Evolutionary conservation across 92 coral and sea anemone species (phyloP).

Genomic region (Zoanthus solanderi): DNA sequence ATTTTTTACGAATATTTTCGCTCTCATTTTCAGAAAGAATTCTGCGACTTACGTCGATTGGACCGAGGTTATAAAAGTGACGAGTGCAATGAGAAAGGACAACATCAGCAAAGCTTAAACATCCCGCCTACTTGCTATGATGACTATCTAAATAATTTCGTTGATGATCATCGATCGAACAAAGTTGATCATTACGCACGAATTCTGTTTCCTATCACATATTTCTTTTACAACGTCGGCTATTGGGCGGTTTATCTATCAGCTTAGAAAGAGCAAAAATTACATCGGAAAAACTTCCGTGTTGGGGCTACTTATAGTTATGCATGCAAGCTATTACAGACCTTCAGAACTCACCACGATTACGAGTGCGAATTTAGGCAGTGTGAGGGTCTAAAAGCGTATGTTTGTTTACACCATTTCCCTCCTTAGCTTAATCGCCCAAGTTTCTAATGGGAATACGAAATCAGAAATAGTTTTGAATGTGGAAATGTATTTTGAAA

Average conservation of each 20-base stretch:
- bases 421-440: too few species aligned
- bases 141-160: slow-evolving; percentile 58
- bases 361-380: too few species aligned
- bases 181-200: slow-evolving; percentile 86
- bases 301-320: too few species aligned
- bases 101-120: slow-evolving; percentile 7
- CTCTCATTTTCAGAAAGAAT: slow-evolving; percentile 30
- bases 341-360: too few species aligned
- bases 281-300: too few species aligned
- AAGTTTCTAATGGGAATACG: too few species aligned
- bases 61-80: slow-evolving; percentile 46
- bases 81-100: background rate
- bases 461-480: too few species aligned
- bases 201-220: slow-evolving; percentile 76
- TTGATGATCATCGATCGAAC: slow-evolving; percentile 74
- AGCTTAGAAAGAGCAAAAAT: background rate
- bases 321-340: too few species aligned
- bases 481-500: too few species aligned
- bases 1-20: too few species aligned
- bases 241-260: slow-evolving; percentile 92
- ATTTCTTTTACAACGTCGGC: slow-evolving; percentile 80
- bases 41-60: slow-evolving; percentile 43
- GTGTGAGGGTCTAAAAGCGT: too few species aligned
- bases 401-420: too few species aligned
- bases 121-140: slow-evolving; percentile 11